Evolutionary conservation across 2,113 vertebrate species (phyloP).

Genomic region (Crotophaga sulcirostris): DNA sequence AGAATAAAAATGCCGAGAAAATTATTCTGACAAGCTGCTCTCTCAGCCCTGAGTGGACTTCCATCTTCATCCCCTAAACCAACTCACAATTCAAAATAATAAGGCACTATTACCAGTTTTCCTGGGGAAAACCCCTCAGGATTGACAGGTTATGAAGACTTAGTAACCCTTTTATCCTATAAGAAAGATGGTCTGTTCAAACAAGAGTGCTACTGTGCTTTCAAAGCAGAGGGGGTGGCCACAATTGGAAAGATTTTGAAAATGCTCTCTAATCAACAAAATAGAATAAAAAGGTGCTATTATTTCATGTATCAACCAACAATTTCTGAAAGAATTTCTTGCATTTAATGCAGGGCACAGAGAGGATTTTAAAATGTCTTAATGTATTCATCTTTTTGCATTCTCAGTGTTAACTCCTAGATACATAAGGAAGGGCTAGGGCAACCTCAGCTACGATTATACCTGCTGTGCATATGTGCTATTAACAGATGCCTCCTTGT

Average conservation of each 20-base stretch:
- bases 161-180: constrained; percentile 51
- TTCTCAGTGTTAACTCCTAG: not conserved
- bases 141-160: constrained; percentile 43
- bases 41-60: constrained; percentile 59
- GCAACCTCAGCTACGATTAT: constrained; percentile 4
- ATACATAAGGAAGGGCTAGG: not conserved
- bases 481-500: constrained; percentile 30
- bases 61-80: constrained; percentile 45
- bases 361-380: not conserved
- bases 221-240: not conserved
- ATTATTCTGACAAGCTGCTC: constrained; percentile 46
- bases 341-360: not conserved
- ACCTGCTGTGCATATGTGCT: constrained; percentile 22
- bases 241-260: constrained; percentile 14
- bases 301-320: not conserved
- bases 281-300: constrained; percentile 10
- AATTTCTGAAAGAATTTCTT: not conserved
- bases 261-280: constrained; percentile 33
- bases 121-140: constrained; percentile 43
- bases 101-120: constrained; percentile 39
- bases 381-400: not conserved
- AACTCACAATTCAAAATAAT: constrained; percentile 71
- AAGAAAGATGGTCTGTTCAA: constrained; percentile 66
- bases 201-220: constrained; percentile 47
- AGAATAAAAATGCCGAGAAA: constrained; percentile 43